phyloP scores from a whole-genome alignment of 1,140 invertebrate genomes.

The Charaxes varanes region DNA sequence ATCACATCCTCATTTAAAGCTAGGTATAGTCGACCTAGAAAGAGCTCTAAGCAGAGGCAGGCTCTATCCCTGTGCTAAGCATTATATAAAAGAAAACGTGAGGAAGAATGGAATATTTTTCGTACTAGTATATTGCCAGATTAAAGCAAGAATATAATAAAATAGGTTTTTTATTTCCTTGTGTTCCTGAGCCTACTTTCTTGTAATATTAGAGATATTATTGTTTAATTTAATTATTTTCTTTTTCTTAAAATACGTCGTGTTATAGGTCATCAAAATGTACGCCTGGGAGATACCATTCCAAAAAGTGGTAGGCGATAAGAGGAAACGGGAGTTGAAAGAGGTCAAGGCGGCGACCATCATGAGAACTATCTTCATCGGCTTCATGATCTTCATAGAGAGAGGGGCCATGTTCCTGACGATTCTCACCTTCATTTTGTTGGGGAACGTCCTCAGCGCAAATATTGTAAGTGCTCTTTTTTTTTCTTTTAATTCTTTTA shows the following conservation, averaged over 20 bases:
- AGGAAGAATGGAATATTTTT: no score
- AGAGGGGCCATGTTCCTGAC: slow-evolving; percentile 83
- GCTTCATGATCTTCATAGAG: slow-evolving; percentile 82
- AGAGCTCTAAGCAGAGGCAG: no score
- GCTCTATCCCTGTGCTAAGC: no score
- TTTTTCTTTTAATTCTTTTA: not conserved
- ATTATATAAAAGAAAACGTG: no score
- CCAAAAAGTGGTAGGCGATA: slow-evolving; percentile 67
- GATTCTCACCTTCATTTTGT: slow-evolving; percentile 78
- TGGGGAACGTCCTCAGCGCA: slow-evolving; percentile 79
- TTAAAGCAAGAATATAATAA: no score
- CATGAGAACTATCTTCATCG: slow-evolving; percentile 83
- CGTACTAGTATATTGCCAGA: no score
- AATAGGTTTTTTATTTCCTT: no score
- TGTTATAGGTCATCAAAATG: slow-evolving; percentile 61
- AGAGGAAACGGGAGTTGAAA: slow-evolving; percentile 57
- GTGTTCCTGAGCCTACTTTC: no score
- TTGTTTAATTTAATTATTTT: no score
- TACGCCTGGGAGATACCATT: slow-evolving; percentile 87
- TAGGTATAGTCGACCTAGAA: no score
- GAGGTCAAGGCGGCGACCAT: slow-evolving; percentile 71
- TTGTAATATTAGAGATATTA: no score
- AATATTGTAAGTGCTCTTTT: slow-evolving; percentile 65
- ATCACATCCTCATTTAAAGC: no score
- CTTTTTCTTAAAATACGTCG: not conserved